Base-by-base conservation (phyloP, 2,888 invertebrate species). In the Pseudococcus longispinus region DNA sequence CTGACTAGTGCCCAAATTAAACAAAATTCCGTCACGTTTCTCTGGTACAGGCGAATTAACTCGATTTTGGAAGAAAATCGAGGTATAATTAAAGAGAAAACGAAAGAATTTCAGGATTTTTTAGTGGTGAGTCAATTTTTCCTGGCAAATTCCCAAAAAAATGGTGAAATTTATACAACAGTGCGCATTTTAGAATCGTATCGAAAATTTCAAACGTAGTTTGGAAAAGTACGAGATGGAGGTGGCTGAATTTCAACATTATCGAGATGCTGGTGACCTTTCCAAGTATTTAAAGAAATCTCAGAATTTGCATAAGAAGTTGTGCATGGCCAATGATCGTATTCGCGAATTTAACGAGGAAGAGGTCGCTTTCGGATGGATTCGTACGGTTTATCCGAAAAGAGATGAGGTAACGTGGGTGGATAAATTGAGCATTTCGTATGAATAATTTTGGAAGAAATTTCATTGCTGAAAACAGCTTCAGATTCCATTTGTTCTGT, bases 301-400 rank as follows among this genome's bases (percentile, higher is more conserved):
- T 0, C 93, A 93, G n/a, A 92, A 93, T 80, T 91, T 98, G 51
- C 96, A 97, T 90, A 93, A 90, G 90, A 93, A 94, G 90, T 92
- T 97, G 88, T 91, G 94, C 80, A 90, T 92, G 4, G 98, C 97
- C 4, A 93, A 96, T 91, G 93, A 93, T 80, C 94, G 93, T 88
- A 96, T 98, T 88, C 96, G 97, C 89, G 93, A 94, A 88, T 97
- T 98, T 89, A 98, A 98, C 90, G 95, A 95, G 90, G 98, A 98
- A 90, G 98, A 98, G 90, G 92, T 93, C 44, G 93, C 97, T 23
- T 98, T 95, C 90, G 96, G 95, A 15, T 97, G 96, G 94, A 96
- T 97, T 90, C 90, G 94, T 11, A 96, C 98, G 0, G 95, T 95
- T 89, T 98, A 98, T 92, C 97, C 97, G 0, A 92, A 95, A 88